Percentiles rank a stretch among this genome's conserved stretches.
Conservation (phyloP, 2,113 vertebrate genomes). For the Hydrolagus affinis region DNA sequence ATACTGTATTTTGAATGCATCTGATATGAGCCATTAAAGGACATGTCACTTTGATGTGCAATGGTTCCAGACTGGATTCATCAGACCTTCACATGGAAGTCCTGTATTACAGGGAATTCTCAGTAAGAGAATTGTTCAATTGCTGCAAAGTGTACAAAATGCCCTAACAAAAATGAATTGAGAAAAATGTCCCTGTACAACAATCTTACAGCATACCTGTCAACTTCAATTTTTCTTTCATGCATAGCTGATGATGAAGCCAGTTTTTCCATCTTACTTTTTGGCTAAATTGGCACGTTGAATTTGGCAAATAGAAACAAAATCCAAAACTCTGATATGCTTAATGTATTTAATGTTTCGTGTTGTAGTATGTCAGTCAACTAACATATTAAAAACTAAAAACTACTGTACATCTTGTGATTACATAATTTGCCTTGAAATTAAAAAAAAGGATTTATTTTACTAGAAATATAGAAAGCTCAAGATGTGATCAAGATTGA, state of each 20-base stretch:
- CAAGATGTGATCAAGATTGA: too few relatives aligned
- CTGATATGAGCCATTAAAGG: not conserved
- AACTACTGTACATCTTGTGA: not conserved
- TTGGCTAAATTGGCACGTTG: not conserved
- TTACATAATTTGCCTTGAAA: too few relatives aligned
- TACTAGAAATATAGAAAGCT: not conserved
- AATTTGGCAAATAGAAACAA: not conserved
- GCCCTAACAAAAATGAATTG: constrained; percentile 73
- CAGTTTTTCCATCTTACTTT: constrained; percentile 39
- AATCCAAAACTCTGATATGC: not conserved
- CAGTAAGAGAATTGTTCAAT: constrained; percentile 73
- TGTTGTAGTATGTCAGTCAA: not conserved
- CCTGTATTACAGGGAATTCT: constrained; percentile 76
- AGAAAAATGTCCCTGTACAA: constrained; percentile 72
- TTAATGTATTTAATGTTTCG: not conserved
- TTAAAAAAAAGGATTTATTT: too few relatives aligned
- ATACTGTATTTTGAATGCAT: not conserved
- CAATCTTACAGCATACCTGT: constrained; percentile 70
- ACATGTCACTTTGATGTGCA: constrained; percentile 2
- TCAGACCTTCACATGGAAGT: constrained; percentile 33
- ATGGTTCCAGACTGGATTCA: not conserved
- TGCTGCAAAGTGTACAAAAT: constrained; percentile 74
- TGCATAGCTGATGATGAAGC: constrained; percentile 76
- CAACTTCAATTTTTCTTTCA: constrained; percentile 76
- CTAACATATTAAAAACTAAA: constrained; percentile 5